Evolutionary conservation across 2,888 invertebrate species (phyloP), one percentile per base, ranked within the genome.

Genomic region (Andrena flavipes): DNA sequence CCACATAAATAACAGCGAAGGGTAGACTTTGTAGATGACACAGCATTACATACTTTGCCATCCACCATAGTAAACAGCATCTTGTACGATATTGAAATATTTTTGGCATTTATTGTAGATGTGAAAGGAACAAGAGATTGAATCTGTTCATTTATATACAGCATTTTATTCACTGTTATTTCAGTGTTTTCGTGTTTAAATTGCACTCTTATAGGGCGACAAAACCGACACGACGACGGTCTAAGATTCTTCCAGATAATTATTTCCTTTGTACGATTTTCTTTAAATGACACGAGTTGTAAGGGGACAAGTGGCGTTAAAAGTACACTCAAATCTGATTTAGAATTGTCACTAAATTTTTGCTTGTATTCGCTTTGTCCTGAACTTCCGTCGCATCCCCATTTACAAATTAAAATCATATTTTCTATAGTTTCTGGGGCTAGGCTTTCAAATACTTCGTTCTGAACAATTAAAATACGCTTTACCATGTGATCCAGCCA

Each of bases 1-100:
- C 20, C 48, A 7, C 48, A 64, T 16, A 64, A 42, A 63, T 63
- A 63, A 42, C 63, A 63, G 6, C 63, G 63, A n/a, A 49, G 65
- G 2, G 20, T 33, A 30, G 62, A 62, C 30, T 10, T 7, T 62
- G 33, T 33, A 30, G n/a, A n/a, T 33, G 33, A 30, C 5, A 30
- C 20, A n/a, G 62, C 30, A 30, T 62, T 62, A 8, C 60, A 62
- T n/a, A 62, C 62, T 62, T 62, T 62, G 2, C 62, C 62, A 30
- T 30, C 30, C 2, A 62, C 6, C 33, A 62, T 62, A 2, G 62
- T 62, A 7, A 62, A 30, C 16, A n/a, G 7, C 62, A 62, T 7
- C 16, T 62, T 62, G 30, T 33, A n/a, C 2, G 30, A 7, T n/a
- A 62, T 62, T n/a, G 5, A 30, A 30, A 62, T 30, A 30, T 62